phyloP scores from a whole-genome alignment of 1,140 invertebrate genomes.

The Solenopsis fugax region DNA sequence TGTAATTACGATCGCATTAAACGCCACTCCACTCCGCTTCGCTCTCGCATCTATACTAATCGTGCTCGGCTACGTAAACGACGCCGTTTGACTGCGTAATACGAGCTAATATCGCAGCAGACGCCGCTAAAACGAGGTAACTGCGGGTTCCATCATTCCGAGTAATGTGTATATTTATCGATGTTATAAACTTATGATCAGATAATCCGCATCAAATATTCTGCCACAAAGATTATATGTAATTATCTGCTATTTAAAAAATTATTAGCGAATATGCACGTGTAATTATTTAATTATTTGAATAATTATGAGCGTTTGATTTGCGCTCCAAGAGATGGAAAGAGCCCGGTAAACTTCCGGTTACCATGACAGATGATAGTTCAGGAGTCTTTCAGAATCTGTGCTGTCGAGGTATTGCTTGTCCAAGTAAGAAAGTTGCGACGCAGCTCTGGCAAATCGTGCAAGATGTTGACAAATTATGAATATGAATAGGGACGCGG shows the following conservation, averaged over 20 bases:
- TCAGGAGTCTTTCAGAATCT: background rate
- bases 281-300: conserved; percentile 7
- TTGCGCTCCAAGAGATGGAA: background rate
- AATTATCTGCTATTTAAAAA: background rate
- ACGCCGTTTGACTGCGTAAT: conserved; percentile 28
- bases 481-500: conserved; percentile 33
- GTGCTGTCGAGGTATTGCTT: background rate
- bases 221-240: background rate
- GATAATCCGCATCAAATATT: background rate
- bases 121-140: conserved; percentile 7
- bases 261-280: background rate
- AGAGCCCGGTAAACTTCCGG: background rate
- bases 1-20: conserved; percentile 70
- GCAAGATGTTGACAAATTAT: conserved; percentile 37
- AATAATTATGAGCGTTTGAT: background rate
- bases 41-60: conserved; percentile 23
- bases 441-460: background rate
- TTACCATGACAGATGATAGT: background rate
- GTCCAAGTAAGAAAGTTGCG: conserved; percentile 19
- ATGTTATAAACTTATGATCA: background rate
- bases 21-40: conserved; percentile 3
- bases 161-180: background rate
- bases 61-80: conserved; percentile 8
- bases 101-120: conserved; percentile 5
- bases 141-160: background rate